Evolutionary conservation across 2,797 vertebrate species (phyloP).

Genomic region (Artibeus lituratus): DNA sequence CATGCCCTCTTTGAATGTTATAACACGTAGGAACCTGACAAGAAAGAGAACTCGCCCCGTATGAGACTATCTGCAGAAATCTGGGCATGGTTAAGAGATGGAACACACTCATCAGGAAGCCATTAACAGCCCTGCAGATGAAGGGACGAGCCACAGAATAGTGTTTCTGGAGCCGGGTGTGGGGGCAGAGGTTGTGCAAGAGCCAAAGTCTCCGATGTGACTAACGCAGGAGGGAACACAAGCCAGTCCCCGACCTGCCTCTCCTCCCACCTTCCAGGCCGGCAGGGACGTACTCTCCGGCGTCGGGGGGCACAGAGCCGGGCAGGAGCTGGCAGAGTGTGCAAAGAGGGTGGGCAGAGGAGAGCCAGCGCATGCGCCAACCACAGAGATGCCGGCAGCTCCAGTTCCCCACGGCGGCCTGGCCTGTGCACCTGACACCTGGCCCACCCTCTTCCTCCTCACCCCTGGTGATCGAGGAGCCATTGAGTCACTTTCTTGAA

Average conservation of each 20-base stretch:
- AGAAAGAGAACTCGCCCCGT: background rate
- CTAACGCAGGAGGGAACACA: background rate
- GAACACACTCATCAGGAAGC: background rate
- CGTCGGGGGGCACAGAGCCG: background rate
- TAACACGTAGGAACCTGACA: background rate
- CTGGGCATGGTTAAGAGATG: background rate
- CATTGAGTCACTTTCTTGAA: background rate
- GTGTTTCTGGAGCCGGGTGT: fast-evolving
- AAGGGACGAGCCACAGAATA: background rate
- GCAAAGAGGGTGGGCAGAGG: background rate
- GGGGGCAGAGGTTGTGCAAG: background rate
- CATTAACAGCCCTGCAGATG: background rate
- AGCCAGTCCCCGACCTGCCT: background rate
- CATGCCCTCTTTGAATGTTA: background rate
- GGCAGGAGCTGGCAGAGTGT: background rate
- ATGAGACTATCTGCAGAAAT: background rate
- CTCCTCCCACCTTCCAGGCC: background rate
- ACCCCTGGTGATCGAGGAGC: background rate
- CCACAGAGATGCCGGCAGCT: background rate
- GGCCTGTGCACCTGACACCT: background rate
- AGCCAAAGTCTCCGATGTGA: background rate
- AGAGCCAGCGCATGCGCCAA: background rate
- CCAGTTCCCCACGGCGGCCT: background rate
- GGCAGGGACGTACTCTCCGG: background rate
- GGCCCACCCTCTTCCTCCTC: background rate